Percentiles rank a stretch among this genome's conserved stretches.
Conservation (phyloP, 2,797 vertebrate genomes). For the Notolepis coatsorum region DNA sequence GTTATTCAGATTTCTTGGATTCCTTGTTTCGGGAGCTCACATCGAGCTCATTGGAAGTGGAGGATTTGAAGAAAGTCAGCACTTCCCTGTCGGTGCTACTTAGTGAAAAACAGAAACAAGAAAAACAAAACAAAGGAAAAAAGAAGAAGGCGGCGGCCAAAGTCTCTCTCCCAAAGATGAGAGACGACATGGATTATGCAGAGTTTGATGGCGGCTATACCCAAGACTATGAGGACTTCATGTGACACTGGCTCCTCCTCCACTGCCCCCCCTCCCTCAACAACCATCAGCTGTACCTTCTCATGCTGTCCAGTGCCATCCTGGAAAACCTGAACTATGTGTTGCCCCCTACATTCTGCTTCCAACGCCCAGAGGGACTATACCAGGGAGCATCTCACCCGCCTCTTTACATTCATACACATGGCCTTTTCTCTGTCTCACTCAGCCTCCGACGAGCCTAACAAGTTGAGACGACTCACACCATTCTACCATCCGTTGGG, state of each 20-base stretch:
- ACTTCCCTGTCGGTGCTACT: constrained; percentile 94
- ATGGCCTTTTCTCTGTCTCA: constrained; percentile 79
- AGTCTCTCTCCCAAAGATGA: constrained; percentile 94
- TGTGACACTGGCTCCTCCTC: constrained; percentile 88
- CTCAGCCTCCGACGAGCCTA: constrained; percentile 62
- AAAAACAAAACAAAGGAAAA: constrained; percentile 98
- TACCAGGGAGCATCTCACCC: constrained; percentile 75
- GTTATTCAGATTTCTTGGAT: constrained; percentile 95
- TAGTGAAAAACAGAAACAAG: constrained; percentile 98
- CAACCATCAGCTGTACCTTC: constrained; percentile 87
- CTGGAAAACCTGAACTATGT: constrained; percentile 87
- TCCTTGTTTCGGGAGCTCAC: constrained; percentile 93
- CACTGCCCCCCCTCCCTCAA: constrained; percentile 76
- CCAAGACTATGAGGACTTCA: constrained; percentile 98
- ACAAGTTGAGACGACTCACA: constrained; percentile 42
- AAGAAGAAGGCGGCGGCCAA: constrained; percentile 99
- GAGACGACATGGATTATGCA: constrained; percentile 93
- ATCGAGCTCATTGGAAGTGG: constrained; percentile 96
- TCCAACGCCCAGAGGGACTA: constrained; percentile 79
- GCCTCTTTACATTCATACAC: constrained; percentile 62
- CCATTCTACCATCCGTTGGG: constrained; percentile 65
- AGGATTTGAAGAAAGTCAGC: constrained; percentile 97
- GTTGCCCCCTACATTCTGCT: constrained; percentile 86
- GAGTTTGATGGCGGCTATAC: constrained; percentile 91
- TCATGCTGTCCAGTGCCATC: constrained; percentile 95